Percentiles rank a stretch among this genome's conserved stretches.
Evolutionary conservation across 2,113 vertebrate species (phyloP).

Genomic region (Aspidoscelis tigris): DNA sequence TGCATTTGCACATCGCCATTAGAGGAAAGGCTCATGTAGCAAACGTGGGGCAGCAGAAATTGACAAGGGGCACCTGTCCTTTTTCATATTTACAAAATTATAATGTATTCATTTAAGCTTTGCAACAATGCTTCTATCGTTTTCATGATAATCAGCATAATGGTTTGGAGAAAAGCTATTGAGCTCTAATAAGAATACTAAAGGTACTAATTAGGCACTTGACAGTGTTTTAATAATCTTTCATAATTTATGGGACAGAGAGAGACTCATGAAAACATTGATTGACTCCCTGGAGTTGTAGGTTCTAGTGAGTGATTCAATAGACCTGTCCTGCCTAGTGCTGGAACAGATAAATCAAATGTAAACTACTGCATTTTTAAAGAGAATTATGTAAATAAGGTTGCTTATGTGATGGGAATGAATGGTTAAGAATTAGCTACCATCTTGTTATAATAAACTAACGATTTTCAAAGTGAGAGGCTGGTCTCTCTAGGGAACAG

Average conservation of each 20-base stretch:
- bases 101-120: slow-evolving; percentile 37
- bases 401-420: slow-evolving; percentile 30
- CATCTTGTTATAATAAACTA: background rate
- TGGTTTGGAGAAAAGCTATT: slow-evolving; percentile 63
- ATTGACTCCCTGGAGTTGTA: slow-evolving; percentile 45
- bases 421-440: background rate
- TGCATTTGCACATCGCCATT: background rate
- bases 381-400: slow-evolving; percentile 51
- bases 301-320: slow-evolving; percentile 46
- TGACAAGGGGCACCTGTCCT: background rate
- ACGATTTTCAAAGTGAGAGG: slow-evolving; percentile 20
- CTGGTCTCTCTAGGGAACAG: background rate
- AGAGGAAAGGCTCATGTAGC: slow-evolving; percentile 24
- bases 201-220: slow-evolving; percentile 59
- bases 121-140: slow-evolving; percentile 52
- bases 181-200: slow-evolving; percentile 59
- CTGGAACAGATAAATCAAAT: slow-evolving; percentile 60
- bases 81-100: slow-evolving; percentile 39
- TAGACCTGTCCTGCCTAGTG: slow-evolving; percentile 47
- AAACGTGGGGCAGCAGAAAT: background rate
- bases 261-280: slow-evolving; percentile 65
- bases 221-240: slow-evolving; percentile 57
- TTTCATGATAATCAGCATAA: slow-evolving; percentile 54
- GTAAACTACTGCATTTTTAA: slow-evolving; percentile 49
- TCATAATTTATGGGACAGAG: slow-evolving; percentile 58